These are phyloP conservation scores for Gallinago nigripennis DNA, from an alignment of 2,797 vertebrate genomes.

Conservation along the genomic window DNA sequence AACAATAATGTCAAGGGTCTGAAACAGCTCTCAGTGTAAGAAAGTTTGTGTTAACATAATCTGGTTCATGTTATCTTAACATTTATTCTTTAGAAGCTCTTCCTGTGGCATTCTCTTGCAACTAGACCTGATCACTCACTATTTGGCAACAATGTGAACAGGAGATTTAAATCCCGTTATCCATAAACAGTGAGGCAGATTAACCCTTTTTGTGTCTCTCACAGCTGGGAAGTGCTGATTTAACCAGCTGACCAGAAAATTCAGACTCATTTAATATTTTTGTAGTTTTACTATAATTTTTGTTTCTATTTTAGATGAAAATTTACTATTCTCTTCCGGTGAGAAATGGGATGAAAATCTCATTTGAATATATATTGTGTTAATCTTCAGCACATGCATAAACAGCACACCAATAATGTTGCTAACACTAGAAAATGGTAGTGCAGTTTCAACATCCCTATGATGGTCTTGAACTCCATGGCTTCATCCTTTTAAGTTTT, in stretches of 20 bases:
- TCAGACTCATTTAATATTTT: background rate
- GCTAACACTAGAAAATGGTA: background rate
- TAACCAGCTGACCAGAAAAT: background rate
- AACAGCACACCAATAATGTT: background rate
- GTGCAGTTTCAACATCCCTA: background rate
- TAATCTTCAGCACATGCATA: background rate
- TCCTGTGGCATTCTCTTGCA: background rate
- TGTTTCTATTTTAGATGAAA: background rate
- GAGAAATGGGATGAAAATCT: background rate
- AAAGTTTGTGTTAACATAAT: too few species aligned
- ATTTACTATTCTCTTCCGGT: background rate
- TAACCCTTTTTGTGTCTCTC: background rate
- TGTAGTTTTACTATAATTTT: background rate
- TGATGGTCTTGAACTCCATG: background rate
- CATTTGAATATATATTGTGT: background rate
- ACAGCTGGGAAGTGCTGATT: background rate
- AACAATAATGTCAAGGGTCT: background rate
- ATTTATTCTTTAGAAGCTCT: background rate
- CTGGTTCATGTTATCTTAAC: background rate
- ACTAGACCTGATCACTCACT: accelerated
- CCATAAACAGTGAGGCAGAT: background rate
- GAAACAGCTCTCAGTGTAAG: background rate
- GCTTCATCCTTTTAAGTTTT: background rate
- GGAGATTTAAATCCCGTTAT: background rate
- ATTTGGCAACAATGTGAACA: background rate